Base-by-base conservation (phyloP, 2,888 invertebrate genomes). In the Orchestes rusci region DNA sequence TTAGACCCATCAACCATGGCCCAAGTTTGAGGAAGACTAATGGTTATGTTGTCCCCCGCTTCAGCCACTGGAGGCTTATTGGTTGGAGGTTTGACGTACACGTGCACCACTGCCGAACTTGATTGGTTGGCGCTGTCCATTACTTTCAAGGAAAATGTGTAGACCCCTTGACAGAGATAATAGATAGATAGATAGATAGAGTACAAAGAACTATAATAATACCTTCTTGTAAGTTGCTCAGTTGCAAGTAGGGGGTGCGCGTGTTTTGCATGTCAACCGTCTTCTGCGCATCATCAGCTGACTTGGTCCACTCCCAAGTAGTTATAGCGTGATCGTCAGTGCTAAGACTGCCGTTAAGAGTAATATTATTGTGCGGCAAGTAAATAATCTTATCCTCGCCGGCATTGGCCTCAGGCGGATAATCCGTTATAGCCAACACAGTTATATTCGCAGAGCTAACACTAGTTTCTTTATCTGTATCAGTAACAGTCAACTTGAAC, bases 181-280 rank as follows among this genome's bases (percentile, higher is more conserved):
- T 7, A 23, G 10, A 7, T 23, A 23, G 7, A 23, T 23, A 23
- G n/a, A n/a, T n/a, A n/a, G n/a, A n/a, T n/a, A n/a, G n/a, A n/a
- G n/a, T n/a, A n/a, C n/a, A n/a, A n/a, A n/a, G n/a, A n/a, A n/a
- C n/a, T n/a, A n/a, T n/a, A n/a, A n/a, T n/a, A n/a, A 35, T 46
- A 50, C 52, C 95, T 62, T 90, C 88, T 59, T 93, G 90, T 34
- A 95, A 73, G 68, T 94, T 89, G 1, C 91, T 90, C 8, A 95
- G 70, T 69, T 77, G 71, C 29, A 94, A 75, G 61, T 85, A 89
- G 0, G 93, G 90, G 0, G 91, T 92, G 58, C 90, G 78, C 0
- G 93, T 93, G 56, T 93, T 89, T 74, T 94, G 91, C 91, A 94
- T 94, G 62, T 94, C 94, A 7, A 91, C 93, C 1, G 92, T 91